Evolutionary conservation across 2,888 invertebrate species (phyloP).

Genomic region (Phortica okadai): DNA sequence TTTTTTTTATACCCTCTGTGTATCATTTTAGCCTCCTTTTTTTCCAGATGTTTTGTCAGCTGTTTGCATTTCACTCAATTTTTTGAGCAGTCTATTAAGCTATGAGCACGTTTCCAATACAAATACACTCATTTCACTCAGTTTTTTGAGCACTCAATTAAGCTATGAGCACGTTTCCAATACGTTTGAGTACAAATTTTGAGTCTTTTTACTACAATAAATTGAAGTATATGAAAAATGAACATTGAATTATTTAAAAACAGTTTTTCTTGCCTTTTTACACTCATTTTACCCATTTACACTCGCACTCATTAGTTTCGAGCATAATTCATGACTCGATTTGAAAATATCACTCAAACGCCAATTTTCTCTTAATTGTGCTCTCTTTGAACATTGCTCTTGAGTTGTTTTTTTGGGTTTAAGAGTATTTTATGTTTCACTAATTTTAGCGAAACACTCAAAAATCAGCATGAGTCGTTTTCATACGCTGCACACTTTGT

Average conservation of each 20-base stretch:
- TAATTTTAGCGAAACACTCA: not conserved
- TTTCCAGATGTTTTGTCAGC: constrained; percentile 26
- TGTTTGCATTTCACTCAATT: constrained; percentile 18
- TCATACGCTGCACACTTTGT: too few species aligned
- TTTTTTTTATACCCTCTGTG: not conserved
- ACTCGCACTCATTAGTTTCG: too few species aligned
- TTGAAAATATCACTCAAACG: too few species aligned
- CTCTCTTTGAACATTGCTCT: not conserved
- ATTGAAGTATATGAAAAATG: not conserved
- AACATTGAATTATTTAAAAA: too few species aligned
- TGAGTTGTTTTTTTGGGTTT: not conserved
- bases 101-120: not conserved
- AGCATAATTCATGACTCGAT: too few species aligned
- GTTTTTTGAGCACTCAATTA: not conserved
- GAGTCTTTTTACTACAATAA: not conserved
- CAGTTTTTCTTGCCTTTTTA: too few species aligned
- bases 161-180: not conserved
- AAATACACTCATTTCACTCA: not conserved
- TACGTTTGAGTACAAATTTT: not conserved
- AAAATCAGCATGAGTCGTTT: too few species aligned
- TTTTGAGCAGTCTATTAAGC: not conserved
- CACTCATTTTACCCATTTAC: too few species aligned
- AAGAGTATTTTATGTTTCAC: not conserved
- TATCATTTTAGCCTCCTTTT: not conserved
- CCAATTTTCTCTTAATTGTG: not conserved